Evolutionary conservation across 2,797 vertebrate species (phyloP).

Genomic region (Champsocephalus gunnari): DNA sequence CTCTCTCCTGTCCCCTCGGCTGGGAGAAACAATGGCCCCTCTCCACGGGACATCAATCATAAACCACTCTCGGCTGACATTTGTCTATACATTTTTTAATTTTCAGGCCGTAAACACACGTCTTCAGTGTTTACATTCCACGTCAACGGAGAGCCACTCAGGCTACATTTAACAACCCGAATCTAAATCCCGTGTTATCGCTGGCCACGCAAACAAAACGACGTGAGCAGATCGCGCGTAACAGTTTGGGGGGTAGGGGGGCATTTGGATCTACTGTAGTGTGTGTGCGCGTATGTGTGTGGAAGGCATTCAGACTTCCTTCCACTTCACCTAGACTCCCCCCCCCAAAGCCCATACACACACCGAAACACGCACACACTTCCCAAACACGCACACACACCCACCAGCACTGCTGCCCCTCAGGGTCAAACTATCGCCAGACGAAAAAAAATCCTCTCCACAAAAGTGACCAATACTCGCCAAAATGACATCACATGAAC

Average conservation of each 20-base stretch:
- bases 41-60: conserved; percentile 77
- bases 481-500: conserved; percentile 42
- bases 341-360: conserved; percentile 33
- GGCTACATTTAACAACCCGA: conserved; percentile 67
- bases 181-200: conserved; percentile 65
- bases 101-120: conserved; percentile 72
- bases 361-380: conserved; percentile 24
- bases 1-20: conserved; percentile 67
- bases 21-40: conserved; percentile 77
- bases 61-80: conserved; percentile 75
- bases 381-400: conserved; percentile 11
- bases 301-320: conserved; percentile 60
- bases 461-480: conserved; percentile 49
- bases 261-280: conserved; percentile 50
- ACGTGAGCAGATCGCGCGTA: conserved; percentile 49
- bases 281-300: conserved; percentile 15
- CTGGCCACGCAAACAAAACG: conserved; percentile 59
- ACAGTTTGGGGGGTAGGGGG: conserved; percentile 53
- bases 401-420: conserved; percentile 37
- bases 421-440: conserved; percentile 65
- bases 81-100: conserved; percentile 77
- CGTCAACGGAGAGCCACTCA: conserved; percentile 74
- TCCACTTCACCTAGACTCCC: conserved; percentile 48
- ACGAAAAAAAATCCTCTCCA: conserved; percentile 42
- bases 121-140: conserved; percentile 75